Base-by-base conservation (phyloP, 2,113 vertebrate species). In the Callipepla squamata region DNA sequence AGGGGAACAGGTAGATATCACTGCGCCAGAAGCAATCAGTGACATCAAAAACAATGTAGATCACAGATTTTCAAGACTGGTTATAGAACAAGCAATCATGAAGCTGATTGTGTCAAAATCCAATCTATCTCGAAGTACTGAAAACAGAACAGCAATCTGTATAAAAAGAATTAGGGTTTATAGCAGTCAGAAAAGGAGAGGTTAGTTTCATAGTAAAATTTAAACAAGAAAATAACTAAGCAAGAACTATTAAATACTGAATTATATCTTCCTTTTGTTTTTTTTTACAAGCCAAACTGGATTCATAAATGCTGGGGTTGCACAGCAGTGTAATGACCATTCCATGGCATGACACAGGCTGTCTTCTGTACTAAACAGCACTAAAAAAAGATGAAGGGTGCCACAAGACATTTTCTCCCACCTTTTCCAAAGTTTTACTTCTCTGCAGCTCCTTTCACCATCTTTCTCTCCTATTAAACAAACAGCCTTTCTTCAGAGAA, bases 311-410 rank as follows among this genome's bases (percentile, higher is more conserved):
- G 13, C 48, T 72, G 28, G 40, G 67, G 15, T 30, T 68, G 70
- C 58, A 72, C 6, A 75, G 53, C 38, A 61, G 6, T 5, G 2
- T 0, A 1, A n/a, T 1, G 12, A 57, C 3, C 23, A 70, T 25
- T 58, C 78, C 38, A 32, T 28, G 58, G 19, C 48, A n/a, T 1
- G 36, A 44, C 58, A 67, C 11, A 48, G 34, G 44, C 44, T 25
- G 22, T 87, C 25, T 5, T 85, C 74, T 72, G 21, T 10, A 32
- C 6, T 2, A 26, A 25, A 55, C 16, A 70, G 42, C 2, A 25
- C 5, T 36, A 48, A 66, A 0, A 1, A 55, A 58, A 84, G 25
- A 58, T 6, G 51, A 85, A 25, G 40, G 6, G 22, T 55, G 21
- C 16, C 51, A 78, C 8, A 12, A 2, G 13, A 28, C 76, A 76